These are phyloP conservation scores for Hemitrygon akajei DNA, from an alignment of 2,797 vertebrate species.

Conservation along the genomic window DNA sequence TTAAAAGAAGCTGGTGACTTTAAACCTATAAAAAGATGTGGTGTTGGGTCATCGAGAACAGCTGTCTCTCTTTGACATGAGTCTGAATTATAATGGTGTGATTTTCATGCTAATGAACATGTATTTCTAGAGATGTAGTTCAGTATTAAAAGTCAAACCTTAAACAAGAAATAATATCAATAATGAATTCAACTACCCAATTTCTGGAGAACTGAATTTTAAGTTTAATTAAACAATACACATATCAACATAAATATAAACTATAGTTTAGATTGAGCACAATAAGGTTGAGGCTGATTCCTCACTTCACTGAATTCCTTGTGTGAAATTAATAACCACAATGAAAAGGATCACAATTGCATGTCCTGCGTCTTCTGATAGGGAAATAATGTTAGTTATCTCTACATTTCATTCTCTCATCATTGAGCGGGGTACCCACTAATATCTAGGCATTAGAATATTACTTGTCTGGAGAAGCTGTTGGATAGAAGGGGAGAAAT, in stretches of 20 bases:
- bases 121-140: slow-evolving; percentile 44
- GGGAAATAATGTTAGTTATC: background rate
- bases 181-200: slow-evolving; percentile 26
- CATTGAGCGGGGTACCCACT: background rate
- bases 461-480: background rate
- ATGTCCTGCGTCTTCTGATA: background rate
- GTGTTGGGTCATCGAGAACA: slow-evolving; percentile 52
- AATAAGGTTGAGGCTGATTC: background rate
- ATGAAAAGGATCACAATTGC: background rate
- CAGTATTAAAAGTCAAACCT: slow-evolving; percentile 47
- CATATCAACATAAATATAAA: background rate
- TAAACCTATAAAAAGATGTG: slow-evolving; percentile 37
- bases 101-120: slow-evolving; percentile 49
- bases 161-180: slow-evolving; percentile 44
- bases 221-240: background rate
- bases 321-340: background rate
- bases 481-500: background rate
- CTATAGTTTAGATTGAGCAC: background rate
- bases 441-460: background rate
- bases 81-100: slow-evolving; percentile 36
- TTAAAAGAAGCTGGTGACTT: background rate
- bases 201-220: background rate
- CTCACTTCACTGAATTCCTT: background rate
- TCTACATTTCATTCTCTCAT: too few relatives aligned
- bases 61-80: slow-evolving; percentile 58